Conservation (phyloP, 2,888 invertebrate genomes). For the Ephialtes manifestator region DNA sequence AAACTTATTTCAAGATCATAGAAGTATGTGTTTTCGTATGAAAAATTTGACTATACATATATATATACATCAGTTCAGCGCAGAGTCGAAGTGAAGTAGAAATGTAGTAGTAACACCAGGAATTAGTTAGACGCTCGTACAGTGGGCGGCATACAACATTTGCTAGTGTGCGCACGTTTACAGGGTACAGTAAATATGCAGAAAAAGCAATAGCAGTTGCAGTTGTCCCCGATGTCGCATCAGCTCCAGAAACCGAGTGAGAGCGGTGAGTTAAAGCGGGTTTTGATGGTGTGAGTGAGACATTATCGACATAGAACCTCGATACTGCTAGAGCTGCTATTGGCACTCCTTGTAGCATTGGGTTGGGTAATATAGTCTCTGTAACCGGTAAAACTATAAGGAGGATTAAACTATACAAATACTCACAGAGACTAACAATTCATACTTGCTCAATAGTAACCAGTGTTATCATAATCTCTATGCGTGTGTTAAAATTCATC, state of each 20-base stretch:
- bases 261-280: background rate
- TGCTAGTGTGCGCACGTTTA: conserved; percentile 50
- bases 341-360: too few species aligned
- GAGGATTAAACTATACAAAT: too few species aligned
- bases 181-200: background rate
- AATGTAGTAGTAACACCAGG: conserved; percentile 58
- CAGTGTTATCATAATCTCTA: too few species aligned
- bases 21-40: background rate
- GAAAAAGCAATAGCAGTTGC: conserved; percentile 33
- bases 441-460: too few species aligned
- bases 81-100: conserved; percentile 31
- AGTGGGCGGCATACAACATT: conserved; percentile 30
- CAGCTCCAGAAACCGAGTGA: background rate
- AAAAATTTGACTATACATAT: background rate
- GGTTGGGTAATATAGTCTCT: background rate
- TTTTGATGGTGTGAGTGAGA: too few species aligned
- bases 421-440: too few species aligned
- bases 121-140: conserved; percentile 63
- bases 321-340: too few species aligned
- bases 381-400: background rate
- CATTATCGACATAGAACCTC: too few species aligned
- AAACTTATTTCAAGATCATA: background rate
- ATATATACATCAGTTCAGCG: conserved; percentile 11
- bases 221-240: conserved; percentile 48
- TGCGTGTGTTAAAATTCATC: too few species aligned